Conservation (phyloP, 2,888 invertebrate species). For the Patella caerulea region DNA sequence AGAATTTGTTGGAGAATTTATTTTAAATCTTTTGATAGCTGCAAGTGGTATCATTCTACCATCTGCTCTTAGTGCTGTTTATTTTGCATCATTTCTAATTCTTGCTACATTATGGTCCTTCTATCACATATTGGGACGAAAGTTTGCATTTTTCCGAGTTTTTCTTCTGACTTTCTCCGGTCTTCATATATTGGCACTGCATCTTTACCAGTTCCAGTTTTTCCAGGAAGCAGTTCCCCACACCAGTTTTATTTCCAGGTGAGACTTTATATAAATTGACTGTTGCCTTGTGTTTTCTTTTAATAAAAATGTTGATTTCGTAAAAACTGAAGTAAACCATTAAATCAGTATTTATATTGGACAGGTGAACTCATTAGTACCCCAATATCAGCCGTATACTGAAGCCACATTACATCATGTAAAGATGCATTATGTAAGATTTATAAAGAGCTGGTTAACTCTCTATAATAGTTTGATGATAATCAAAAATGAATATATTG, state of each 20-base stretch:
- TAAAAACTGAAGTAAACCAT: too few relatives aligned
- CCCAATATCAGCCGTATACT: too few relatives aligned
- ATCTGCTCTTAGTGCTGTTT: conserved; percentile 86
- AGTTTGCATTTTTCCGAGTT: conserved; percentile 77
- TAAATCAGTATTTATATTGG: too few relatives aligned
- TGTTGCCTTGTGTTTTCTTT: too few relatives aligned
- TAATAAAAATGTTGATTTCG: too few relatives aligned
- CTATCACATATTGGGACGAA: conserved; percentile 81
- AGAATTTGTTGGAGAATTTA: conserved; percentile 55
- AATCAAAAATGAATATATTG: too few relatives aligned
- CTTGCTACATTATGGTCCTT: conserved; percentile 82
- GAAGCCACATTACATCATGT: too few relatives aligned
- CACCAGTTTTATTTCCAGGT: conserved; percentile 84
- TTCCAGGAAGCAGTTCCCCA: conserved; percentile 81
- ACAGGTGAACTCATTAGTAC: too few relatives aligned
- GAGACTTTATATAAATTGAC: conserved; percentile 52
- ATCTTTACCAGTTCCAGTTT: conserved; percentile 89
- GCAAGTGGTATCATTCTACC: conserved; percentile 82
- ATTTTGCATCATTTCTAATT: conserved; percentile 88
- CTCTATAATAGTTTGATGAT: too few relatives aligned
- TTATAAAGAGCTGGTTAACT: too few relatives aligned
- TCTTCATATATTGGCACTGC: conserved; percentile 81
- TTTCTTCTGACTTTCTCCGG: conserved; percentile 78
- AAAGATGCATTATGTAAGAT: too few relatives aligned
- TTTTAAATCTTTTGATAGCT: conserved; percentile 58